These are phyloP conservation scores for Pseudomugil gertrudae DNA, from an alignment of 2,797 vertebrate species.

Conservation along the genomic window DNA sequence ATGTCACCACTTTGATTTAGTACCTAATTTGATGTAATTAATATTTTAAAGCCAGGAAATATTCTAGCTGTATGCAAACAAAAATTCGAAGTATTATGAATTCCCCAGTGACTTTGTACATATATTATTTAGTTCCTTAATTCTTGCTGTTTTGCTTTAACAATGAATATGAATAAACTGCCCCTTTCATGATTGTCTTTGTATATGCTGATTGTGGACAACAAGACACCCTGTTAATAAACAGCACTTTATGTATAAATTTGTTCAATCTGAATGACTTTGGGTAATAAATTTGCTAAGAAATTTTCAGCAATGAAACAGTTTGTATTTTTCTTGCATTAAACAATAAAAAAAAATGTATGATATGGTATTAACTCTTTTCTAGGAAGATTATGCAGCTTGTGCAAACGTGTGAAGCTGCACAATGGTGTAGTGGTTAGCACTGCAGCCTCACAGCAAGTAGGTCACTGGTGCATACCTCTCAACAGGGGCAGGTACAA, in stretches of 20 bases:
- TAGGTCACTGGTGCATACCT: no score
- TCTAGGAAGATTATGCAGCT: background rate
- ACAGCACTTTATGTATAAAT: conserved; percentile 59
- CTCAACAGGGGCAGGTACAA: no score
- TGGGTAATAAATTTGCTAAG: conserved; percentile 40
- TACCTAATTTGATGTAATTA: conserved; percentile 14
- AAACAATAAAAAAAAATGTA: background rate
- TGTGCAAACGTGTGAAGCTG: background rate
- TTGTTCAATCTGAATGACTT: conserved; percentile 27
- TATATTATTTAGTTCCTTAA: conserved; percentile 14
- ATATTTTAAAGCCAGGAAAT: conserved; percentile 9
- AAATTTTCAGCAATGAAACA: conserved; percentile 19
- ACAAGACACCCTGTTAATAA: conserved; percentile 26
- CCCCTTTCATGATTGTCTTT: conserved; percentile 19
- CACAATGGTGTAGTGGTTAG: no score
- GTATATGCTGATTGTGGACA: conserved; percentile 19
- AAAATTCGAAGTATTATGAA: conserved; percentile 5
- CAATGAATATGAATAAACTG: conserved; percentile 13
- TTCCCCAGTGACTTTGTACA: conserved; percentile 11
- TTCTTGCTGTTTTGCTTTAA: conserved; percentile 9
- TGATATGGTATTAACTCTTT: background rate
- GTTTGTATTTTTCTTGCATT: background rate
- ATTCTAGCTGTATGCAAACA: background rate
- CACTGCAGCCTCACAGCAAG: no score
- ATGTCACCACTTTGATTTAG: conserved; percentile 20